Percentiles rank a stretch among this genome's conserved stretches.
These are phyloP conservation scores for Camelus bactrianus DNA, from an alignment of 2,113 vertebrate genomes.

Conservation along the genomic window DNA sequence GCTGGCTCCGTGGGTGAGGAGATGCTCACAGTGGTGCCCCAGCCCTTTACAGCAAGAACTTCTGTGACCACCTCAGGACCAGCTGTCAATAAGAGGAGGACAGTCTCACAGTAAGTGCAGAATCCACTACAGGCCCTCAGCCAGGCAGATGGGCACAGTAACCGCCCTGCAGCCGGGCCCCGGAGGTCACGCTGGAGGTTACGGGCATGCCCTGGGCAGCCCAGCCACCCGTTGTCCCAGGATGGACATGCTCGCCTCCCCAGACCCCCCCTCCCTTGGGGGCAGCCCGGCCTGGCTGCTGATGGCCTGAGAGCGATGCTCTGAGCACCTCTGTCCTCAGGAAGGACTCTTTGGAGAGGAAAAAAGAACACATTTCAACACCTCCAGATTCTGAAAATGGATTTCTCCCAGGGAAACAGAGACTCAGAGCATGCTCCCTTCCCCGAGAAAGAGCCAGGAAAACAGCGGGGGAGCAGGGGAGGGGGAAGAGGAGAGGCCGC, in stretches of 20 bases:
- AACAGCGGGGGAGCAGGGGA: neutral
- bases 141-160: neutral
- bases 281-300: neutral
- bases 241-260: neutral
- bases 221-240: neutral
- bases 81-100: neutral
- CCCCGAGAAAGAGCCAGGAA: constrained; percentile 72
- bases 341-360: constrained; percentile 78
- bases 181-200: neutral
- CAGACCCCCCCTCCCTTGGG: neutral
- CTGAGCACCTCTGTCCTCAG: constrained; percentile 78
- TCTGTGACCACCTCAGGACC: neutral
- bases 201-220: neutral
- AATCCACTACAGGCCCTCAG: neutral
- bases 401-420: constrained; percentile 84
- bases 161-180: neutral
- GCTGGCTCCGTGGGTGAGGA: constrained; percentile 10
- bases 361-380: constrained; percentile 81
- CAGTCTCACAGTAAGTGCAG: neutral
- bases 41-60: neutral
- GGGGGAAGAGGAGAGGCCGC: constrained; percentile 5
- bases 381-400: constrained; percentile 85
- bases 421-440: constrained; percentile 68
- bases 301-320: constrained; percentile 56
- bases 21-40: neutral